A percentile compares a stretch with the other conserved stretches of the same genome.
phyloP scores from a whole-genome alignment of 2,888 invertebrate genomes.

The Altica lythri region DNA sequence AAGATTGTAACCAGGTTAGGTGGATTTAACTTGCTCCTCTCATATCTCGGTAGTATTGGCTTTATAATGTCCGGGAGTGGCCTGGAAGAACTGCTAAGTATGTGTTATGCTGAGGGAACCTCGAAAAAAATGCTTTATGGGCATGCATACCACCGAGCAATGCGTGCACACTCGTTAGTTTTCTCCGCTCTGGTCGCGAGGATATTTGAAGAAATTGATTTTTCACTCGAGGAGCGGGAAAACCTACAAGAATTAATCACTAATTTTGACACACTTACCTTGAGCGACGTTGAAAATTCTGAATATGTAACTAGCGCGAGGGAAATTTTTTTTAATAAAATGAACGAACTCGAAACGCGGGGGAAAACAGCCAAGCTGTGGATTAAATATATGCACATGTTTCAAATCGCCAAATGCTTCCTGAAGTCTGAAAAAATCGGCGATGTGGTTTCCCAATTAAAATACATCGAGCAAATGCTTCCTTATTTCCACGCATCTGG shows the following conservation, averaged over 20 bases:
- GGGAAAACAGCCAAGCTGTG: slow-evolving; percentile 9
- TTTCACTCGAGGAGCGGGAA: neutral
- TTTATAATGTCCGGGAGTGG: slow-evolving; percentile 2
- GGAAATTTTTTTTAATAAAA: neutral
- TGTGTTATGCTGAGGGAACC: neutral
- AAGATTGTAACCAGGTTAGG: neutral
- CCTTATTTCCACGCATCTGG: neutral
- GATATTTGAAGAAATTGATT: slow-evolving; percentile 3
- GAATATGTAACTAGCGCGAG: neutral
- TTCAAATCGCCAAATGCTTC: neutral
- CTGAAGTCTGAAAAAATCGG: neutral
- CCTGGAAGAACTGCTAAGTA: neutral
- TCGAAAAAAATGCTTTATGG: neutral
- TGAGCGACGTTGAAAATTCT: neutral
- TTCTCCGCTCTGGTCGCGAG: neutral
- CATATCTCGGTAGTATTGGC: neutral
- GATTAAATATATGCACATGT: slow-evolving; percentile 2
- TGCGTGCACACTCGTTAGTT: slow-evolving; percentile 5
- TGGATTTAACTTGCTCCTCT: neutral
- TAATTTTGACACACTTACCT: neutral
- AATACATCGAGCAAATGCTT: neutral
- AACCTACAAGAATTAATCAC: neutral
- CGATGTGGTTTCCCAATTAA: neutral
- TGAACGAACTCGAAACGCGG: neutral
- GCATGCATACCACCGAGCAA: neutral